phyloP scores from a whole-genome alignment of 1,140 invertebrate genomes.

The Bombus consobrinus region DNA sequence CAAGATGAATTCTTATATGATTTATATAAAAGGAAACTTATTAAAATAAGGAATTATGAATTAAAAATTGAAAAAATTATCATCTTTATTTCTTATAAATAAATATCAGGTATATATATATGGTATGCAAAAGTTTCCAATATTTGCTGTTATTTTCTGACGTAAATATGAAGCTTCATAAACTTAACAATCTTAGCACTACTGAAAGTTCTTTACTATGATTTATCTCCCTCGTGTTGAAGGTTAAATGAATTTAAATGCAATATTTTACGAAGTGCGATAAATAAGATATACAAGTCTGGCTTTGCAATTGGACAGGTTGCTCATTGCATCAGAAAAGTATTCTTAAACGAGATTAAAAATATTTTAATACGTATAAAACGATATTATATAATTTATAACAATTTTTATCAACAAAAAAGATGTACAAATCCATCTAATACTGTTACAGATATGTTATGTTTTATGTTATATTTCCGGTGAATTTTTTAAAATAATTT shows the following conservation, averaged over 20 bases:
- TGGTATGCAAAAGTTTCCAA: neutral
- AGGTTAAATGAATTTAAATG: neutral
- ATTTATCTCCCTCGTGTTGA: neutral
- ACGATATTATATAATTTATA: neutral
- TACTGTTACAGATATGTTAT: neutral
- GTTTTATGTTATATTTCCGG: neutral
- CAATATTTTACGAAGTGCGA: neutral
- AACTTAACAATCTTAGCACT: neutral
- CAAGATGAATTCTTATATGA: neutral
- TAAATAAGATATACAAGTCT: neutral
- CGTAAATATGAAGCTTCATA: neutral
- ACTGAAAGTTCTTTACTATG: neutral
- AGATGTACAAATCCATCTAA: too few relatives aligned
- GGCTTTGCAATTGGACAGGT: neutral
- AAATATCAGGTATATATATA: neutral
- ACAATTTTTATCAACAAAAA: neutral
- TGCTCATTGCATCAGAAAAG: neutral
- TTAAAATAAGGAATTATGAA: neutral
- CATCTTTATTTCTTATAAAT: neutral
- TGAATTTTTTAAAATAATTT: neutral
- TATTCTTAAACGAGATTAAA: neutral
- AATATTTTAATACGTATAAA: neutral
- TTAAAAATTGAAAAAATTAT: neutral
- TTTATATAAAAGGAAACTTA: neutral
- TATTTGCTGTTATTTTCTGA: neutral